Evolutionary conservation across 1,140 invertebrate genomes (phyloP).

Genomic region (Limonius californicus): DNA sequence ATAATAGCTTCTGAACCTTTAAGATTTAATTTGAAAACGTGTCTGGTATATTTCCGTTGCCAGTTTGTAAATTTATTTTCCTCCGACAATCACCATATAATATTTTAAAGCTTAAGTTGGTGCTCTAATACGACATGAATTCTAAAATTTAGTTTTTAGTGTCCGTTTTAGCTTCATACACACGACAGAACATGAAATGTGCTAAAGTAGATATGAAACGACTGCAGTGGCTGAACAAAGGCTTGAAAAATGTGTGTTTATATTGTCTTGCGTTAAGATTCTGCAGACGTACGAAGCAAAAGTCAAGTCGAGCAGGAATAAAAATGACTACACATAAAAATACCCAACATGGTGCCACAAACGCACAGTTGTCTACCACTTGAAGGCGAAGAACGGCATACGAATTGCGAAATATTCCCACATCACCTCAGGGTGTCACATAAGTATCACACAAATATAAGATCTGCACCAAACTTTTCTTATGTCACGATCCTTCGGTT

Average conservation of each 20-base stretch:
- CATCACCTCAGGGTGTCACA: not conserved
- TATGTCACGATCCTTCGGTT: not conserved
- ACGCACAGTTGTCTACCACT: slow-evolving; percentile 19
- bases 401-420: slow-evolving; percentile 12
- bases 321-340: slow-evolving; percentile 29
- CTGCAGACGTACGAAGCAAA: slow-evolving; percentile 21
- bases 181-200: slow-evolving; percentile 16
- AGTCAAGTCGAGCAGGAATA: slow-evolving; percentile 25
- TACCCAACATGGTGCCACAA: slow-evolving; percentile 18
- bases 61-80: too few species aligned
- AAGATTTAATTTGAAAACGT: too few species aligned
- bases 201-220: not conserved
- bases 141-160: too few species aligned
- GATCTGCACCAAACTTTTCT: slow-evolving; percentile 14
- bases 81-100: too few species aligned
- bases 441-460: slow-evolving; percentile 1
- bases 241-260: slow-evolving; percentile 29
- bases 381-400: slow-evolving; percentile 4
- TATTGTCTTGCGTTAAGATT: slow-evolving; percentile 28
- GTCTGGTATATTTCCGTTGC: too few species aligned
- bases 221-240: slow-evolving; percentile 17
- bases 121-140: too few species aligned
- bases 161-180: too few species aligned
- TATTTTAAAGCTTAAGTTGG: too few species aligned
- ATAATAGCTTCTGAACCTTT: too few species aligned